Evolutionary conservation across 2,888 invertebrate genomes (phyloP).

Genomic region (Iphiclides podalirius): DNA sequence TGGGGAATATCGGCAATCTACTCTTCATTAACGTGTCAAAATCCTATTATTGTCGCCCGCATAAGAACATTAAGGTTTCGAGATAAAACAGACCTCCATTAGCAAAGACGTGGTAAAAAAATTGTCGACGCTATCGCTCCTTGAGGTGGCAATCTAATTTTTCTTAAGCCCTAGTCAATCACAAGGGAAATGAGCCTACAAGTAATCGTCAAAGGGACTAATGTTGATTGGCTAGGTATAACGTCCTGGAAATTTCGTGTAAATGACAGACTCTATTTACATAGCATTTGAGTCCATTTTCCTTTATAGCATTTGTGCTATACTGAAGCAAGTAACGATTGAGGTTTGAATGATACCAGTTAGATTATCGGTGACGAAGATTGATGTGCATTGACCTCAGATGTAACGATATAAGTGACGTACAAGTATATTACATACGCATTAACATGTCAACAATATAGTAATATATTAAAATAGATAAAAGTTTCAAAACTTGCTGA

Average conservation of each 20-base stretch:
- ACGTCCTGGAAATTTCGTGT: conserved; percentile 24
- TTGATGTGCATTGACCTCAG: conserved; percentile 45
- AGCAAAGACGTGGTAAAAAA: conserved; percentile 62
- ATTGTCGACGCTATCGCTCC: conserved; percentile 65
- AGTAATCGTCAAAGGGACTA: conserved; percentile 65
- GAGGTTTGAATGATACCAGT: conserved; percentile 42
- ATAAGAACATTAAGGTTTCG: conserved; percentile 72
- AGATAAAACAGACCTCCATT: conserved; percentile 79
- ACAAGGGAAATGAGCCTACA: conserved; percentile 71
- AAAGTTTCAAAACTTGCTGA: too few relatives aligned
- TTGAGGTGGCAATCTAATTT: conserved; percentile 76
- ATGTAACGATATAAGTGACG: conserved; percentile 21
- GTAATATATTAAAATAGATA: too few relatives aligned
- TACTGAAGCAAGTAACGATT: conserved; percentile 34
- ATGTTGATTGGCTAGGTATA: conserved; percentile 68
- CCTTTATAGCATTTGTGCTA: conserved; percentile 21
- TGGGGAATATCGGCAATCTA: conserved; percentile 43
- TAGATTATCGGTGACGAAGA: conserved; percentile 59
- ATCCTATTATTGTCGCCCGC: conserved; percentile 76
- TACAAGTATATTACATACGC: neutral
- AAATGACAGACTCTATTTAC: conserved; percentile 33
- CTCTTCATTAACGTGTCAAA: conserved; percentile 72
- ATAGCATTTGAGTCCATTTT: conserved; percentile 32
- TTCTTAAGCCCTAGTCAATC: conserved; percentile 68
- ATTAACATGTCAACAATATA: too few relatives aligned